A percentile compares a stretch with the other conserved stretches of the same genome.
These are phyloP conservation scores for Ips typographus DNA, from an alignment of 1,140 invertebrate genomes.

Conservation along the genomic window DNA sequence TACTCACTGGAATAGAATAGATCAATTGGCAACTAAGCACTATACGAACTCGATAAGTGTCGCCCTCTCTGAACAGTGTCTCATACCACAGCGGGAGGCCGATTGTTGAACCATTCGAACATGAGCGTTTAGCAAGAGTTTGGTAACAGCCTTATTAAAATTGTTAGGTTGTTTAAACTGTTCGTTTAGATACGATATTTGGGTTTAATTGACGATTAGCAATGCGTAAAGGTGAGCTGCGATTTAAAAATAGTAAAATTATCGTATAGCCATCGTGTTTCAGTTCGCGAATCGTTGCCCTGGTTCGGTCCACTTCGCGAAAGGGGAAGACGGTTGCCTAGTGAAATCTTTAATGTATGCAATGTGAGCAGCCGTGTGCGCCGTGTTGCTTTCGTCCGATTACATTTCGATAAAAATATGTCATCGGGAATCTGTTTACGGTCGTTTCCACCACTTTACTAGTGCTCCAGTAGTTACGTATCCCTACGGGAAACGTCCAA, in stretches of 20 bases:
- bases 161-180: background rate
- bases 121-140: too few species aligned
- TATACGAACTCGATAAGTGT: background rate
- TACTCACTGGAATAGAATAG: too few species aligned
- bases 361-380: slow-evolving; percentile 41
- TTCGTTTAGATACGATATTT: background rate
- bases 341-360: slow-evolving; percentile 48
- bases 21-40: too few species aligned
- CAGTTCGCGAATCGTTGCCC: slow-evolving; percentile 23
- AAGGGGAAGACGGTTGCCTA: slow-evolving; percentile 45
- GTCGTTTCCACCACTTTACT: slow-evolving; percentile 21
- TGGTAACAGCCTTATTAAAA: background rate
- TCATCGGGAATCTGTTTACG: slow-evolving; percentile 37
- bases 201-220: background rate
- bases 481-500: slow-evolving; percentile 1
- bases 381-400: slow-evolving; percentile 33
- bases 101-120: background rate
- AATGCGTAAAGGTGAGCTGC: too few species aligned
- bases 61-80: background rate
- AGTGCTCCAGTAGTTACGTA: slow-evolving; percentile 3
- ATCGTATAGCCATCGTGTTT: too few species aligned
- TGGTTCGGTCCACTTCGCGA: slow-evolving; percentile 42
- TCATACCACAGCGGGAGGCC: background rate
- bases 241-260: too few species aligned
- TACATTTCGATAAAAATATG: slow-evolving; percentile 40